phyloP scores from a whole-genome alignment of 2,797 vertebrate genomes.

The Balearica regulorum region DNA sequence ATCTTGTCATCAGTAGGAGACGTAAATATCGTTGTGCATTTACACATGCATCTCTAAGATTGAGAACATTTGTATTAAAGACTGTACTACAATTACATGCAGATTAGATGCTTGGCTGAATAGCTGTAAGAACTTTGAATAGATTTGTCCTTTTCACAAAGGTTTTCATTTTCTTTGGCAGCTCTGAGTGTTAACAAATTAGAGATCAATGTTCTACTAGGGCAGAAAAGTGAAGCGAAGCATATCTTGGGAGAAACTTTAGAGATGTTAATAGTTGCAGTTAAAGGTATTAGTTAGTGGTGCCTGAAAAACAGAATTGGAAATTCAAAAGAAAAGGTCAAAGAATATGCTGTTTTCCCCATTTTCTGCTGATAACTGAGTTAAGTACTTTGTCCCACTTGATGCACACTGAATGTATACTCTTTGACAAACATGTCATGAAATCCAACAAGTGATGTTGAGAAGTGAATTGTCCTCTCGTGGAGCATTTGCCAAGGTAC shows the following conservation, averaged over 20 bases:
- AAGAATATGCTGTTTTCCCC: background rate
- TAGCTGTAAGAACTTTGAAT: constrained; percentile 56
- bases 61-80: constrained; percentile 50
- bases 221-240: constrained; percentile 30
- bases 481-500: background rate
- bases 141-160: constrained; percentile 63
- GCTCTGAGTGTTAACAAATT: constrained; percentile 52
- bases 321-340: background rate
- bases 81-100: constrained; percentile 52
- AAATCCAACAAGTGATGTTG: background rate
- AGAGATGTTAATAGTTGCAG: background rate
- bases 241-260: constrained; percentile 18
- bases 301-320: background rate
- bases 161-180: constrained; percentile 63
- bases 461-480: background rate
- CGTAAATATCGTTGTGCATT: background rate
- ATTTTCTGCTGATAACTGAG: background rate
- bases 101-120: constrained; percentile 63
- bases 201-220: constrained; percentile 42
- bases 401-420: background rate
- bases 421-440: background rate
- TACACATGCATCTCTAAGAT: background rate
- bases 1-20: background rate
- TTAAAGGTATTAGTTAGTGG: background rate
- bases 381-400: background rate